Evolutionary conservation across 2,888 invertebrate species (phyloP), one percentile per base, ranked within the genome.

Genomic region (Geotrupes spiniger): DNA sequence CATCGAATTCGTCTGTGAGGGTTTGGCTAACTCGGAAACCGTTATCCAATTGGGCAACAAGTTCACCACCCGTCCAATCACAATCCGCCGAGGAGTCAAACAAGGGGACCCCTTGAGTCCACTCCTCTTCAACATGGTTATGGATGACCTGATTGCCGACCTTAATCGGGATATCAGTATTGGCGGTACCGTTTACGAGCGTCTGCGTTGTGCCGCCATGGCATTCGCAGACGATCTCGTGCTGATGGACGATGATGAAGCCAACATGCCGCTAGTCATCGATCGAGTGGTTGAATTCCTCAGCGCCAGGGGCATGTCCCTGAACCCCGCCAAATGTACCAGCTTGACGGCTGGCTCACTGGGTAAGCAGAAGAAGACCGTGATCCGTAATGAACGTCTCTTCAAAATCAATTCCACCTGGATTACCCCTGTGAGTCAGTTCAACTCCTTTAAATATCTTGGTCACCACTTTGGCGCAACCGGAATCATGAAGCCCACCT

Each of bases 41-140:
- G n/a, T n/a, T n/a, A n/a, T n/a, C n/a, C n/a, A n/a, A n/a, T n/a
- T n/a, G n/a, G n/a, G n/a, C n/a, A n/a, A n/a, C n/a, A n/a, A n/a
- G n/a, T n/a, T n/a, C 21, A 4, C 6, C 6, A 21, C 6, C 21
- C 3, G 21, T 3, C 21, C 21, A 6, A 4, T 21, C 4, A 6
- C 21, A 4, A 21, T 21, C 6, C 21, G 21, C 4, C 6, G 21
- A 21, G 21, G 72, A 1, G 72, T 73, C 2, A 62, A 67, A 5
- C 74, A 74, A 54, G 73, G 72, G 0, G 70, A 72, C 49, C 70
- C 70, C 0, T 51, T 73, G n/a, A 17, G 31, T 12, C 62, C 63
- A 0, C 1, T 61, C 0, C 43, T 61, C 0, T 63, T 66, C 21
- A 62, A 62, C 25, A 12, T 63, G 1, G 56, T 65, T 0, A 39